Conservation (phyloP, 1,140 invertebrate species). For the Drosophila trapezifrons region DNA sequence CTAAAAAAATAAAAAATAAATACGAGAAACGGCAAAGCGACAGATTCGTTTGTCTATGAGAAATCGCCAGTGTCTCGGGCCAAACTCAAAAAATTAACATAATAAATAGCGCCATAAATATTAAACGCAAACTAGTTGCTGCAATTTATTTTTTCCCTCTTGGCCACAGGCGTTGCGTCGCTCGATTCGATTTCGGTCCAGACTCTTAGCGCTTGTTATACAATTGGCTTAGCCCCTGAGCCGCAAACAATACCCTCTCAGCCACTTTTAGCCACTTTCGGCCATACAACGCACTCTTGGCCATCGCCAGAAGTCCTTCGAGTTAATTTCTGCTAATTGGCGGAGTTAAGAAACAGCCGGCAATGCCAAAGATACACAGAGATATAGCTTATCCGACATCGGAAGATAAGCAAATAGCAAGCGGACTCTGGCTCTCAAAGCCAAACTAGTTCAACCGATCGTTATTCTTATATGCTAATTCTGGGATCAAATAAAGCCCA, state of each 20-base stretch:
- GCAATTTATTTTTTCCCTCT: conserved; percentile 44
- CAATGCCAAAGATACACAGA: conserved; percentile 23
- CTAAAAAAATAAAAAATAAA: conserved; percentile 10
- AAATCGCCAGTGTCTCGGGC: conserved; percentile 14
- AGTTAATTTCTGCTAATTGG: conserved; percentile 44
- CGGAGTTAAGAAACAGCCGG: conserved; percentile 9
- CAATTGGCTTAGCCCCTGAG: conserved; percentile 56
- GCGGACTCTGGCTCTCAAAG: conserved; percentile 10
- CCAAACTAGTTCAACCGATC: conserved; percentile 23
- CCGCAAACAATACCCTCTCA: conserved; percentile 14
- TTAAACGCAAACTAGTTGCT: conserved; percentile 53
- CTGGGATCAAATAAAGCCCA: conserved; percentile 14
- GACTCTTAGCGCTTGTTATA: conserved; percentile 46
- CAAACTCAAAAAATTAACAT: conserved; percentile 49
- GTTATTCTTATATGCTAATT: conserved; percentile 39
- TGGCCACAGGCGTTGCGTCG: conserved; percentile 9
- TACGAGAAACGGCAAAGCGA: conserved; percentile 5
- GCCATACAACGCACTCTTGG: conserved; percentile 24
- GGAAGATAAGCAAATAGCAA: conserved; percentile 7
- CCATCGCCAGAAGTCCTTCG: conserved; percentile 32
- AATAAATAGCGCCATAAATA: conserved; percentile 66
- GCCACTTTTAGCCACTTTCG: conserved; percentile 9
- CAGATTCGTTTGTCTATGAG: conserved; percentile 32
- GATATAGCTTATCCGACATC: conserved; percentile 18
- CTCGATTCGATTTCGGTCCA: conserved; percentile 14